These are phyloP conservation scores for Notodonta dromedarius DNA, from an alignment of 2,888 invertebrate species.

Conservation along the genomic window DNA sequence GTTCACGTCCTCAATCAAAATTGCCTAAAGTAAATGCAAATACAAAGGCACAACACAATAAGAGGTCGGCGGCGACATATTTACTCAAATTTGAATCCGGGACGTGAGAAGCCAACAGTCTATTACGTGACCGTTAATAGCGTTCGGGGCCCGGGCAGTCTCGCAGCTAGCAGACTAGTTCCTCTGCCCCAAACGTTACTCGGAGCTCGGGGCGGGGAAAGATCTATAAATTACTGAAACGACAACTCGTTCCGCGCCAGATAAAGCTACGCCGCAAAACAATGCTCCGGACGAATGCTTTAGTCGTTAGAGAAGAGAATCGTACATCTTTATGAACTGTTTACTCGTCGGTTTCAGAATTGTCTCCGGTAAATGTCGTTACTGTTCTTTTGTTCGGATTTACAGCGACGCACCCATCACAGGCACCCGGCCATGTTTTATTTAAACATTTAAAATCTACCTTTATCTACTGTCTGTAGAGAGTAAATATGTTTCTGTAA, in stretches of 20 bases:
- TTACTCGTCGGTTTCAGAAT: conserved; percentile 64
- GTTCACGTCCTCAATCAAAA: conserved; percentile 58
- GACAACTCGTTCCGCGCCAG: conserved; percentile 81
- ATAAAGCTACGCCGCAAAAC: conserved; percentile 81
- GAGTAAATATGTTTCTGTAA: conserved; percentile 62
- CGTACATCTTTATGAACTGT: conserved; percentile 77
- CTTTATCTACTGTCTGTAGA: conserved; percentile 39
- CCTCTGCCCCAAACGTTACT: conserved; percentile 65
- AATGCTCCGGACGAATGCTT: conserved; percentile 76
- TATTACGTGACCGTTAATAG: conserved; percentile 79
- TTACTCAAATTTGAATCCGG: conserved; percentile 77
- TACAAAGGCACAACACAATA: conserved; percentile 63
- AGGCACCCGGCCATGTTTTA: conserved; percentile 35
- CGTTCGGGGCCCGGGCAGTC: conserved; percentile 55
- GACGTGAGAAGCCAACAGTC: conserved; percentile 71
- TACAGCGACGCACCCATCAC: conserved; percentile 27
- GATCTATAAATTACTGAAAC: conserved; percentile 81
- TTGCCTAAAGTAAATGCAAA: conserved; percentile 64
- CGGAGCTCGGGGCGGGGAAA: conserved; percentile 74
- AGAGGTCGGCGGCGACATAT: conserved; percentile 65
- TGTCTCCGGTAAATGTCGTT: conserved; percentile 52
- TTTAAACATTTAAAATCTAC: conserved; percentile 38
- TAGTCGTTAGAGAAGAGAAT: conserved; percentile 70
- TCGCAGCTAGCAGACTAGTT: conserved; percentile 54
- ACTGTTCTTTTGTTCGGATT: conserved; percentile 49